Evolutionary conservation across 2,797 vertebrate genomes (phyloP).

Genomic region (Sebastes minor): DNA sequence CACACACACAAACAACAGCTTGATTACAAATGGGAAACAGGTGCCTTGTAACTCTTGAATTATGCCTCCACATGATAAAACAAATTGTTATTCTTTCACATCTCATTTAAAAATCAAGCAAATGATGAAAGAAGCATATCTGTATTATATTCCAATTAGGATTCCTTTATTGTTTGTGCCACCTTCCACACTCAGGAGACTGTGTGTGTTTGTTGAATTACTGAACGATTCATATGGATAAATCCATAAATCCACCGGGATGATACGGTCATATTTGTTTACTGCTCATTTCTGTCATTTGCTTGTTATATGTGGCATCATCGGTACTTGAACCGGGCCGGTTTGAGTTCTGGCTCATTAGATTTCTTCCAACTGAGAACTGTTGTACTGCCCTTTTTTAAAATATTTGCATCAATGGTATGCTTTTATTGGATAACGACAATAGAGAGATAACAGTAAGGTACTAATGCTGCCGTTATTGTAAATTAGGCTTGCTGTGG

Average conservation of each 20-base stretch:
- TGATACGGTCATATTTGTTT: neutral
- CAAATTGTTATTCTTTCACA: constrained; percentile 2
- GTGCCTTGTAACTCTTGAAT: neutral
- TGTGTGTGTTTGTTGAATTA: neutral
- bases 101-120: constrained; percentile 1
- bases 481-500: neutral
- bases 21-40: constrained; percentile 26
- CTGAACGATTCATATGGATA: constrained; percentile 4
- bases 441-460: neutral
- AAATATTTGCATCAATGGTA: neutral
- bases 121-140: neutral
- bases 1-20: neutral
- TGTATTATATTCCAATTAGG: neutral
- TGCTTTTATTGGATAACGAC: neutral
- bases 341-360: neutral
- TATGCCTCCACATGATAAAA: neutral
- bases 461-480: neutral
- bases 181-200: neutral
- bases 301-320: neutral
- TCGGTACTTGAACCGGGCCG: neutral
- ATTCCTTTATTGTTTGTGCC: neutral
- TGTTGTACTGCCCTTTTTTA: neutral
- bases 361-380: neutral
- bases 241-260: neutral
- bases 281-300: neutral